These are phyloP conservation scores for Stenolophus ochropezus DNA, from an alignment of 2,888 invertebrate species.

Conservation along the genomic window DNA sequence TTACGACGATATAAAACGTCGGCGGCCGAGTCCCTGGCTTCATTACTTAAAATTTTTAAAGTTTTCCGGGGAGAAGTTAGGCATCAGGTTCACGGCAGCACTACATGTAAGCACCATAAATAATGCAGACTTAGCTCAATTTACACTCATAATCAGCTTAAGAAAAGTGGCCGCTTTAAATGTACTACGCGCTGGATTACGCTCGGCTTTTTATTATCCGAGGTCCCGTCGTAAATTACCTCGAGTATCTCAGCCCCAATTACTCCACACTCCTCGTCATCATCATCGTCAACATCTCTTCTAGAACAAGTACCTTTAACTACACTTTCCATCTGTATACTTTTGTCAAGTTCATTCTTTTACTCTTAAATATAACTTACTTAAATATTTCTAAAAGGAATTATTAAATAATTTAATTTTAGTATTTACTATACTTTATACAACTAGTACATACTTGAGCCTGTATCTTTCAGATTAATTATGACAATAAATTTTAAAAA, in stretches of 20 bases:
- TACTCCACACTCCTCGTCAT: not conserved
- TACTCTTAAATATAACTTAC: too few species aligned
- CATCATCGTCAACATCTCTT: not conserved
- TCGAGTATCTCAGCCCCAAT: constrained; percentile 38
- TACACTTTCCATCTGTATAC: too few species aligned
- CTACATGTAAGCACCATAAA: constrained; percentile 74
- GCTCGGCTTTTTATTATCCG: constrained; percentile 69
- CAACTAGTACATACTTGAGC: too few species aligned
- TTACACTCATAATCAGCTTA: constrained; percentile 75
- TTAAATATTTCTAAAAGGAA: too few species aligned
- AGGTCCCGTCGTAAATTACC: constrained; percentile 68
- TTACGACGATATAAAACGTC: constrained; percentile 54
- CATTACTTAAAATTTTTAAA: constrained; percentile 65
- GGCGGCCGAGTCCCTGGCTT: constrained; percentile 51
- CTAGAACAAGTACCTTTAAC: too few species aligned
- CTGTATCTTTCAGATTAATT: too few species aligned
- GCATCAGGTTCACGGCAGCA: constrained; percentile 57
- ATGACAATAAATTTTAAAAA: too few species aligned
- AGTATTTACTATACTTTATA: too few species aligned
- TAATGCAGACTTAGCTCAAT: constrained; percentile 73
- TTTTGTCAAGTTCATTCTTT: too few species aligned
- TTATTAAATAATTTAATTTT: too few species aligned
- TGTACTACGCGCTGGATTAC: constrained; percentile 71
- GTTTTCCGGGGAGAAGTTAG: constrained; percentile 48
- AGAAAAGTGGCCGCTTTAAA: constrained; percentile 73